Percentiles rank a stretch among this genome's conserved stretches.
Conservation (phyloP, 1,140 invertebrate species). For the Ceratitis capitata region DNA sequence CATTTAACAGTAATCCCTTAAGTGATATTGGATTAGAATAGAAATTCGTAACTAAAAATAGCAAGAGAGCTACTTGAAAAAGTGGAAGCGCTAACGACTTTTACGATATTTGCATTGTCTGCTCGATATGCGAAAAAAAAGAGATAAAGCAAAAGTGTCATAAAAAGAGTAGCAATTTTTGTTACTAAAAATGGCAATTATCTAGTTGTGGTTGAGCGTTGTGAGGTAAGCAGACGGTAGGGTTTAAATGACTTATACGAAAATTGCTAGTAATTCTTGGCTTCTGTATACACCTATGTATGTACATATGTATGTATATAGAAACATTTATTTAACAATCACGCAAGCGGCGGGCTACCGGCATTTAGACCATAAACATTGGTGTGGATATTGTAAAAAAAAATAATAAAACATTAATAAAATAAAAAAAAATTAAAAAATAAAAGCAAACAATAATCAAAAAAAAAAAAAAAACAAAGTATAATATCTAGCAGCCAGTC, state of each 20-base stretch:
- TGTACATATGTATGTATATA: neutral
- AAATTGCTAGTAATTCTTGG: neutral
- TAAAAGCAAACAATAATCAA: neutral
- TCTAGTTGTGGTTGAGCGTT: too few relatives aligned
- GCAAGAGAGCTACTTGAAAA: neutral
- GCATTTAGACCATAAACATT: neutral
- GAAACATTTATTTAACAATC: too few relatives aligned
- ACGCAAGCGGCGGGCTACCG: neutral
- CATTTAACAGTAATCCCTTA: neutral
- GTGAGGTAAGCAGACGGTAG: neutral
- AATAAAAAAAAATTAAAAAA: too few relatives aligned
- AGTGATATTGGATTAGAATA: too few relatives aligned
- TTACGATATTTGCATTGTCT: neutral
- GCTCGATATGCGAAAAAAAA: neutral
- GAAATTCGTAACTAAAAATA: constrained; percentile 6
- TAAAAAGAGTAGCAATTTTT: neutral
- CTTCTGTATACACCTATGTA: neutral
- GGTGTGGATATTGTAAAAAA: too few relatives aligned
- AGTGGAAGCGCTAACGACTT: neutral
- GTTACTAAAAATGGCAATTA: too few relatives aligned
- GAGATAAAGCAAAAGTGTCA: neutral
- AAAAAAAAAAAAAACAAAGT: too few relatives aligned
- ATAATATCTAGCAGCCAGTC: neutral
- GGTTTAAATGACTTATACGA: neutral
- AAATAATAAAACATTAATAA: neutral